Percentiles rank a stretch among this genome's conserved stretches.
phyloP scores from a whole-genome alignment of 2,113 vertebrate species.

The Neogobius melanostomus region DNA sequence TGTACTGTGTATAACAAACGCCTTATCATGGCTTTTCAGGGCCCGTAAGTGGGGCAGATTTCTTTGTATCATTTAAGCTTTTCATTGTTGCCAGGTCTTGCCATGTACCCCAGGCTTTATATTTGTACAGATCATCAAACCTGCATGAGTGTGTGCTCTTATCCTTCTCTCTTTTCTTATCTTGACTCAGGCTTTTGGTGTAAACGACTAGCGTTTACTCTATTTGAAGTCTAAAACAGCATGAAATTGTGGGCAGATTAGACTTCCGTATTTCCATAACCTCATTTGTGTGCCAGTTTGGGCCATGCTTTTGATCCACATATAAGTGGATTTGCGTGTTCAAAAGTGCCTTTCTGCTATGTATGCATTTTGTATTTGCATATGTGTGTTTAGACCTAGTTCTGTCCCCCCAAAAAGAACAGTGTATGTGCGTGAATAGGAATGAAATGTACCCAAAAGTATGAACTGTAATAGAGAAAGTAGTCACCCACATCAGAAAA shows the following conservation, averaged over 20 bases:
- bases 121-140: constrained; percentile 43
- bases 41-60: constrained; percentile 19
- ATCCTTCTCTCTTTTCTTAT: constrained; percentile 51
- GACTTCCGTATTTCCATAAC: constrained; percentile 62
- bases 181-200: constrained; percentile 43
- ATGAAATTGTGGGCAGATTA: constrained; percentile 69
- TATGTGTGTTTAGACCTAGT: constrained; percentile 5
- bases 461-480: background rate
- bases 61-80: background rate
- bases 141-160: constrained; percentile 17
- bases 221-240: constrained; percentile 64
- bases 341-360: constrained; percentile 9
- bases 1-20: constrained; percentile 6
- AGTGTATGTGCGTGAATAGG: constrained; percentile 17
- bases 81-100: constrained; percentile 20
- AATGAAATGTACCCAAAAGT: background rate
- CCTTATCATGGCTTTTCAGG: background rate
- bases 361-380: constrained; percentile 37
- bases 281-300: constrained; percentile 62
- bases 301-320: constrained; percentile 64
- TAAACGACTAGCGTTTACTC: constrained; percentile 21
- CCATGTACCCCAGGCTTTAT: constrained; percentile 11
- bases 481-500: too few species aligned
- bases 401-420: constrained; percentile 14
- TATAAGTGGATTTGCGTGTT: constrained; percentile 54